Evolutionary conservation across 2,113 vertebrate genomes (phyloP).

Genomic region (Leucosticte australis): DNA sequence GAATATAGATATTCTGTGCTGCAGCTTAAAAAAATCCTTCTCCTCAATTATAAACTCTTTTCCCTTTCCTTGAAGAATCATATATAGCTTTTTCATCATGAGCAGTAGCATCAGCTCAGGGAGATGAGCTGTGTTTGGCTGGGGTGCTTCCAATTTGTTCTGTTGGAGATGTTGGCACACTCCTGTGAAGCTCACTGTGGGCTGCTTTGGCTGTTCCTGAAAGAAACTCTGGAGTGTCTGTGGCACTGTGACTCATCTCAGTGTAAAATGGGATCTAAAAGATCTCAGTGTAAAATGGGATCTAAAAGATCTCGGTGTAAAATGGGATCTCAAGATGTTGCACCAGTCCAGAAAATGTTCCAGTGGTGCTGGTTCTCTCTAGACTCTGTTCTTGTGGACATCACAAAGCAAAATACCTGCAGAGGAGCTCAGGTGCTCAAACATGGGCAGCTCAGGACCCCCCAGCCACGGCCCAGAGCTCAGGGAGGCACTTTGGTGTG

Average conservation of each 20-base stretch:
- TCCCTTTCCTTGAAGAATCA: neutral
- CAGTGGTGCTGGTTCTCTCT: neutral
- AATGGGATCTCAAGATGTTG: neutral
- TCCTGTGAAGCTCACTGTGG: neutral
- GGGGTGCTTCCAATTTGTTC: neutral
- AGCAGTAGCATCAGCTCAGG: neutral
- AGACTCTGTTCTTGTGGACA: neutral
- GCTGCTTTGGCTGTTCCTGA: neutral
- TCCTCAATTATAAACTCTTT: neutral
- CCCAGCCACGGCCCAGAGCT: neutral
- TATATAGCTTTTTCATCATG: neutral
- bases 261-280: neutral
- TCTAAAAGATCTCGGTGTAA: neutral
- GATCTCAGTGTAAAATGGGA: neutral
- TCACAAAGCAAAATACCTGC: neutral
- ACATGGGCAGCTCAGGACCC: neutral
- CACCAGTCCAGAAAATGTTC: neutral
- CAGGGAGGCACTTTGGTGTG: rapidly evolving
- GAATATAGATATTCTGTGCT: neutral
- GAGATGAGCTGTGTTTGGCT: neutral
- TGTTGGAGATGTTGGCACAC: neutral
- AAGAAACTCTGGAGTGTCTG: neutral
- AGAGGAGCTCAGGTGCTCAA: neutral
- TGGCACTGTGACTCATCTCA: neutral
- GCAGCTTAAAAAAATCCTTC: neutral